Percentiles rank a stretch among this genome's conserved stretches.
phyloP scores from a whole-genome alignment of 2,888 invertebrate genomes.

The Caenorhabditis macrosperma region DNA sequence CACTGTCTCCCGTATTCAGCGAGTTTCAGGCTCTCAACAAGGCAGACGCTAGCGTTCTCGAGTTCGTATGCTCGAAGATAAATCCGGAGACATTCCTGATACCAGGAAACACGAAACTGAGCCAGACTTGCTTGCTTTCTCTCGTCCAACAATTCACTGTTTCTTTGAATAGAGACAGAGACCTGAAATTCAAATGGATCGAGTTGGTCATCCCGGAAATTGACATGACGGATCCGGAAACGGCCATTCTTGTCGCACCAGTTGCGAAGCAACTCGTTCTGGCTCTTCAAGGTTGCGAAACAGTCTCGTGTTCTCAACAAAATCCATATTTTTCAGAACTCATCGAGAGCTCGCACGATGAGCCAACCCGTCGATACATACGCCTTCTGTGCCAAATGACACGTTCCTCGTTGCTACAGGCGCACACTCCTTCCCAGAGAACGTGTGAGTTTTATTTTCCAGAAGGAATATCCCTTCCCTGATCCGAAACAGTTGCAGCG shows the following conservation, averaged over 20 bases:
- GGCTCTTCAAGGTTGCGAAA: constrained; percentile 61
- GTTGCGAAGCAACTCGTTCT: constrained; percentile 53
- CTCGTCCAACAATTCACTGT: constrained; percentile 88
- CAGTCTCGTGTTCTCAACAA: not conserved
- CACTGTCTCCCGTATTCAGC: not conserved
- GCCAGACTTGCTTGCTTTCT: constrained; percentile 92
- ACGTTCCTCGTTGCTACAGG: constrained; percentile 35
- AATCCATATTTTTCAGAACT: constrained; percentile 33
- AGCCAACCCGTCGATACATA: constrained; percentile 37
- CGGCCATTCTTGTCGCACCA: constrained; percentile 45
- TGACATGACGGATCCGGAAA: constrained; percentile 57
- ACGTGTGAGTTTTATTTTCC: constrained; percentile 19
- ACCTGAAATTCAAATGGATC: constrained; percentile 71
- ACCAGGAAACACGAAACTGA: constrained; percentile 82
- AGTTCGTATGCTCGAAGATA: constrained; percentile 90
- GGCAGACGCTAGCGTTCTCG: constrained; percentile 90
- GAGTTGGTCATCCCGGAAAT: constrained; percentile 63
- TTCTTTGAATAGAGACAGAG: constrained; percentile 70
- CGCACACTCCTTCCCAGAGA: constrained; percentile 45
- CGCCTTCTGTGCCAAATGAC: constrained; percentile 46
- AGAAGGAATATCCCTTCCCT: not conserved
- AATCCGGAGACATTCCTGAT: constrained; percentile 86
- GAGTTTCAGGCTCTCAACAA: constrained; percentile 87
- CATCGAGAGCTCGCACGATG: constrained; percentile 35
- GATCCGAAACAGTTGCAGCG: constrained; percentile 19